These are phyloP conservation scores for Melitaea cinxia DNA, from an alignment of 1,140 invertebrate species.

Conservation along the genomic window DNA sequence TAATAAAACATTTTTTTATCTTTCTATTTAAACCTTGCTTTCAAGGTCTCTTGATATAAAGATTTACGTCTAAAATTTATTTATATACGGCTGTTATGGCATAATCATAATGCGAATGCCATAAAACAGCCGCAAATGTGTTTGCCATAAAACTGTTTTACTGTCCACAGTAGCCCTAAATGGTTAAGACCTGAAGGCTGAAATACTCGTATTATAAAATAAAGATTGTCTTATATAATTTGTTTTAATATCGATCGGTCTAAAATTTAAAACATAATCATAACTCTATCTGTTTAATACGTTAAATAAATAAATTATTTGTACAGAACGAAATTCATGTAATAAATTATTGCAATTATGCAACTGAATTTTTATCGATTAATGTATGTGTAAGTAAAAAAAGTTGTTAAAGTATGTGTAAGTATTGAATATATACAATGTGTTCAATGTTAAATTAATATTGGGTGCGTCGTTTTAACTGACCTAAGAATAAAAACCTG, in stretches of 20 bases:
- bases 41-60: slow-evolving; percentile 37
- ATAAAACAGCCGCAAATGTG: slow-evolving; percentile 46
- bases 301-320: no score
- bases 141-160: slow-evolving; percentile 47
- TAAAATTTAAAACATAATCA: no score
- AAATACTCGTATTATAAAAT: slow-evolving; percentile 2
- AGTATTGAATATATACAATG: neutral
- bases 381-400: no score
- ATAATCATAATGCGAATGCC: slow-evolving; percentile 58
- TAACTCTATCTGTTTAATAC: no score
- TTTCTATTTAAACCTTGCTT: neutral
- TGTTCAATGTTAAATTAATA: neutral
- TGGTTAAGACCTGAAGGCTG: slow-evolving; percentile 6
- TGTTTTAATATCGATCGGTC: no score
- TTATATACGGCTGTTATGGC: slow-evolving; percentile 54
- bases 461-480: neutral
- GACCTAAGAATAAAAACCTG: neutral
- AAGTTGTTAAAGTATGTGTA: no score
- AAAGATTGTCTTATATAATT: neutral
- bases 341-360: no score
- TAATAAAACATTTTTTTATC: neutral
- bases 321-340: no score
- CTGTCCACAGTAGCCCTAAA: slow-evolving; percentile 32
- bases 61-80: slow-evolving; percentile 55
- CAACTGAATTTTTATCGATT: no score